Evolutionary conservation across 37 sponge, comb jelly and placozoan species (phyloP), one percentile per base, ranked within the genome.

Genomic region (Chondrilla cf. caribensis): DNA sequence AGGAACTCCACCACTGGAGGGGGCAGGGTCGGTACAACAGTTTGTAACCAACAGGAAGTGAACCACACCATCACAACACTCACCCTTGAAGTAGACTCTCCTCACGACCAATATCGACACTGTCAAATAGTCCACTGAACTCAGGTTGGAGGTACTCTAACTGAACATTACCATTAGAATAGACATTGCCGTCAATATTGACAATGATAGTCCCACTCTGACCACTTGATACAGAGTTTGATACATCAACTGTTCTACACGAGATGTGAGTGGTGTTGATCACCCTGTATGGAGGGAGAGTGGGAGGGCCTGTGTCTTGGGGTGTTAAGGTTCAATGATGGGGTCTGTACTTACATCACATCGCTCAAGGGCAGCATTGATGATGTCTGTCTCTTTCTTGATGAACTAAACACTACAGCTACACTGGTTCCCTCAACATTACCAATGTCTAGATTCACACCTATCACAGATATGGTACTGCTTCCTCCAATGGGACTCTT

Each of bases 401-500:
- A 26, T 28, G 32, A 4, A 29, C 68, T 4, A 4, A 33, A 26
- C 35, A 29, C 68, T 17, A 33, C 29, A 29, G 31, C 29, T 33
- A 67, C 68, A 33, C 35, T 26, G 15, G 68, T 67, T 4, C 33
- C 4, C 68, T 67, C 68, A 8, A 4, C 35, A 33, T 67, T 67
- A 17, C 68, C 68, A 67, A 67, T 67, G 68, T 67, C 93, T 22
- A 95, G 85, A 40, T 95, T 82, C 41, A 81, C 88, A 15, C 95
- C 95, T 37, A 26, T 84, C 60, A 95, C 80, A 35, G 64, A 86
- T 37, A 95, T 41, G 32, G 58, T 54, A 31, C 86, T 89, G n/a
- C 95, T 89, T 75, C 95, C 95, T 14, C 57, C 35, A 65, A 51
- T 40, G 28, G 95, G 92, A 29, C 93, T 84, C 44, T 66, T 81